Conservation (phyloP, 2,888 invertebrate genomes). For the Rotaria macrura region DNA sequence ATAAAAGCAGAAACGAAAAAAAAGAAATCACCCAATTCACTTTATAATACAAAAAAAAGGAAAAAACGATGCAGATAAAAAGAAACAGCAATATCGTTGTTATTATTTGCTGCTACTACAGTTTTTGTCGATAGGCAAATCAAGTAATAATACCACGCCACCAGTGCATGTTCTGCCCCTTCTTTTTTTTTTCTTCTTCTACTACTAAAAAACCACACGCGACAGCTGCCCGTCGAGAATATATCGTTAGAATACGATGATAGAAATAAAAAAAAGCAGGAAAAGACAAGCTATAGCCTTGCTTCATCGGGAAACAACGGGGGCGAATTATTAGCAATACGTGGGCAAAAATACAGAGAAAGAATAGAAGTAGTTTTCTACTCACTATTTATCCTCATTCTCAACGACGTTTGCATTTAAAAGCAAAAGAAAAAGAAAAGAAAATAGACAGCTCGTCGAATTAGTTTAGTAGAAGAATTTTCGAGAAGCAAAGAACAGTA, state of each 20-base stretch:
- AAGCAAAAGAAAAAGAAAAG: not conserved
- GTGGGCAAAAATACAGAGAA: not conserved
- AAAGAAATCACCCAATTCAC: not conserved
- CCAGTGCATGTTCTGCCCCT: not conserved
- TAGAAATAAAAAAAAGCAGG: not conserved
- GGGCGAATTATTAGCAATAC: not conserved
- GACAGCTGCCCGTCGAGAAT: not conserved
- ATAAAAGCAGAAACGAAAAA: not conserved
- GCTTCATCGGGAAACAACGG: not conserved
- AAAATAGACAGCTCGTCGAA: not conserved
- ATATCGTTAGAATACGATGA: not conserved
- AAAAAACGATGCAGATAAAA: not conserved
- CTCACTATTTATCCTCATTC: not conserved
- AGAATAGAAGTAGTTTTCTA: not conserved
- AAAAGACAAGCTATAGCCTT: not conserved
- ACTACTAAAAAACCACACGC: not conserved
- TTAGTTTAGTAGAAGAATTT: not conserved
- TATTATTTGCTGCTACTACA: not conserved
- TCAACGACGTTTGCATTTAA: not conserved
- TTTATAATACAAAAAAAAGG: not conserved
- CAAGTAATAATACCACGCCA: not conserved
- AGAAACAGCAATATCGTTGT: not conserved
- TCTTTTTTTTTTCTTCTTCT: not conserved
- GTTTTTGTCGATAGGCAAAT: not conserved
- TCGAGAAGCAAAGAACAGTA: not conserved